Percentiles rank a stretch among this genome's conserved stretches.
phyloP scores from a whole-genome alignment of 2,797 vertebrate species.

The Bovichtus diacanthus region DNA sequence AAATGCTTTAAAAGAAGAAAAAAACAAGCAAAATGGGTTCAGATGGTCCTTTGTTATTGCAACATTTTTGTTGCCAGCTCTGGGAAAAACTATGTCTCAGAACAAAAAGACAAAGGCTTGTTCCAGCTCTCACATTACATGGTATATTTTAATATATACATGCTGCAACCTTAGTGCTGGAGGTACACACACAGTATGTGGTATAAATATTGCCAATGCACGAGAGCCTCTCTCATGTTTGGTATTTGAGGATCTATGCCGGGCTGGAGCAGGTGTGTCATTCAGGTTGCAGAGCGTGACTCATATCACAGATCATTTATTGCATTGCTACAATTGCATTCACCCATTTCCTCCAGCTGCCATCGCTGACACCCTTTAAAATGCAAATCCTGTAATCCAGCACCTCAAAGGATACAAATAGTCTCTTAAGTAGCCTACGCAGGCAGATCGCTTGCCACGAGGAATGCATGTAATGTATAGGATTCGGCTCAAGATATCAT shows the following conservation, averaged over 20 bases:
- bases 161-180: background rate
- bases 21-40: conserved; percentile 34
- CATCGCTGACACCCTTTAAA: conserved; percentile 64
- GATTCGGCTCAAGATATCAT: conserved; percentile 31
- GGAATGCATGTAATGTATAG: conserved; percentile 37
- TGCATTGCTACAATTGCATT: conserved; percentile 49
- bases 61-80: conserved; percentile 22
- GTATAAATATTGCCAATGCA: conserved; percentile 28
- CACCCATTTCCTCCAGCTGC: conserved; percentile 54
- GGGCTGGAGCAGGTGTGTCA: conserved; percentile 54
- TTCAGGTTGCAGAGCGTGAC: conserved; percentile 43
- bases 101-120: conserved; percentile 5
- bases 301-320: conserved; percentile 58
- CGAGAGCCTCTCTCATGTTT: conserved; percentile 16
- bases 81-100: conserved; percentile 25
- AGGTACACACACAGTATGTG: conserved; percentile 13
- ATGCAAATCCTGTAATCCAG: conserved; percentile 74
- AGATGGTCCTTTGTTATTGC: conserved; percentile 31
- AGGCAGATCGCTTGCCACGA: conserved; percentile 28
- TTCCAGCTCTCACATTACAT: conserved; percentile 3
- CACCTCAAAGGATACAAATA: conserved; percentile 59
- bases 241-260: conserved; percentile 44
- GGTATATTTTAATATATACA: conserved; percentile 3
- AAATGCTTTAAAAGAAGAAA: conserved; percentile 44
- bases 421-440: conserved; percentile 38